Conservation (phyloP, 2,113 vertebrate genomes). For the Nothocercus julius region DNA sequence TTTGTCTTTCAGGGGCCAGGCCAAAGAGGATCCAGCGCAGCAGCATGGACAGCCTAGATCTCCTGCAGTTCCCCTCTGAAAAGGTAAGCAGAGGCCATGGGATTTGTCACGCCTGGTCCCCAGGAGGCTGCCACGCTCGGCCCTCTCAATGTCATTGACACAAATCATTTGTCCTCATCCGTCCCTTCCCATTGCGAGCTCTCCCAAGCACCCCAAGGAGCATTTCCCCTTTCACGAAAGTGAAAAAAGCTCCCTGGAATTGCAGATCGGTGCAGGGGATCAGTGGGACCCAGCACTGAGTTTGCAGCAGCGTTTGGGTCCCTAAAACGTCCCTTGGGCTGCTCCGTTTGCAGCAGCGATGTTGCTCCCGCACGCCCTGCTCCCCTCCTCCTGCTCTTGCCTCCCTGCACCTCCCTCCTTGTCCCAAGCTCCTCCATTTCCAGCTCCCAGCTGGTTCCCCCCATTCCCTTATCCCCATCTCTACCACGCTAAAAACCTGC, state of each 20-base stretch:
- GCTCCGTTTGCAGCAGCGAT: neutral
- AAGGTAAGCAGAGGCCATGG: slow-evolving; percentile 77
- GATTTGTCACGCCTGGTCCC: fast-evolving
- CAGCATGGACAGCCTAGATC: slow-evolving; percentile 89
- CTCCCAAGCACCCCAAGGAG: fast-evolving
- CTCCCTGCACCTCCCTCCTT: neutral
- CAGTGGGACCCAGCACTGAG: neutral
- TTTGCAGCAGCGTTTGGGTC: neutral
- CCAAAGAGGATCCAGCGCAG: slow-evolving; percentile 89
- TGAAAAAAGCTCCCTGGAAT: neutral
- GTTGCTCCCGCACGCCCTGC: neutral
- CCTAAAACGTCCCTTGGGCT: neutral
- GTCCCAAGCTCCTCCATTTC: neutral
- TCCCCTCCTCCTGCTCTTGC: neutral
- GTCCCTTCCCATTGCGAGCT: neutral
- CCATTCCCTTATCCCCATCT: neutral
- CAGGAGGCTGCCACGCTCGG: neutral
- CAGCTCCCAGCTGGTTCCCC: neutral
- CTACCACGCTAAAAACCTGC: neutral
- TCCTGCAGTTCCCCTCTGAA: slow-evolving; percentile 87
- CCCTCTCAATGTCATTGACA: neutral
- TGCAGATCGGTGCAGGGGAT: neutral
- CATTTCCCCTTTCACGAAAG: neutral
- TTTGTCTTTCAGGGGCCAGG: slow-evolving; percentile 84
- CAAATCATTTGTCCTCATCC: neutral